Conservation (phyloP, 2,888 invertebrate species). For the Latheticus oryzae region DNA sequence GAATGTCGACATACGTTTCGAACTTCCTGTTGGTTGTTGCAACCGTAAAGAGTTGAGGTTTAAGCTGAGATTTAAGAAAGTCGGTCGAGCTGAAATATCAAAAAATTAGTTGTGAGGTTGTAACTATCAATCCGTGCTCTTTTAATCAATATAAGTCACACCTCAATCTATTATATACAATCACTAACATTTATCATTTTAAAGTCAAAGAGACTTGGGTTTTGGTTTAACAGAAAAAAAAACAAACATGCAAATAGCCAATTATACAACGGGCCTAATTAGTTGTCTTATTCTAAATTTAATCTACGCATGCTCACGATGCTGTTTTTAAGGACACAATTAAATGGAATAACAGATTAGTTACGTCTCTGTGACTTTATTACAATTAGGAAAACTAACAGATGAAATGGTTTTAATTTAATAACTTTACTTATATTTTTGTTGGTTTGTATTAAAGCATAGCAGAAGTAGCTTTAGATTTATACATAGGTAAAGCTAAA, state of each 20-base stretch:
- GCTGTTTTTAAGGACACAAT: slow-evolving; percentile 36
- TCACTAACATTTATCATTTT: slow-evolving; percentile 51
- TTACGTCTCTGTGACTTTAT: slow-evolving; percentile 65
- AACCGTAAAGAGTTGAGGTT: slow-evolving; percentile 92
- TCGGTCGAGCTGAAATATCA: slow-evolving; percentile 92
- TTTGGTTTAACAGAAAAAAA: slow-evolving; percentile 55
- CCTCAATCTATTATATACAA: slow-evolving; percentile 32
- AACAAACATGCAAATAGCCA: slow-evolving; percentile 60
- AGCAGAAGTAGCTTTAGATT: slow-evolving; percentile 24
- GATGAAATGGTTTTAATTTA: slow-evolving; percentile 25
- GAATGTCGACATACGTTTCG: slow-evolving; percentile 82
- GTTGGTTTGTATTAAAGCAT: slow-evolving; percentile 18
- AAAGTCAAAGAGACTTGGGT: slow-evolving; percentile 65
- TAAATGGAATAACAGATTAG: slow-evolving; percentile 36
- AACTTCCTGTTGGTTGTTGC: slow-evolving; percentile 78
- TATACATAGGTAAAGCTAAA: slow-evolving; percentile 51
- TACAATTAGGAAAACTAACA: slow-evolving; percentile 51
- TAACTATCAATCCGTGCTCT: slow-evolving; percentile 33
- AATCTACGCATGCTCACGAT: slow-evolving; percentile 60
- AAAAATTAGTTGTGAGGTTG: slow-evolving; percentile 41
- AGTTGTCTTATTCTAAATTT: slow-evolving; percentile 44
- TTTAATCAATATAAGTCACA: slow-evolving; percentile 24
- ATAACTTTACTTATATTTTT: slow-evolving; percentile 15
- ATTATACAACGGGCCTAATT: slow-evolving; percentile 55
- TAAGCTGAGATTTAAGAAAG: slow-evolving; percentile 97